phyloP scores from a whole-genome alignment of 1,140 invertebrate species.

The Eufriesea mexicana region DNA sequence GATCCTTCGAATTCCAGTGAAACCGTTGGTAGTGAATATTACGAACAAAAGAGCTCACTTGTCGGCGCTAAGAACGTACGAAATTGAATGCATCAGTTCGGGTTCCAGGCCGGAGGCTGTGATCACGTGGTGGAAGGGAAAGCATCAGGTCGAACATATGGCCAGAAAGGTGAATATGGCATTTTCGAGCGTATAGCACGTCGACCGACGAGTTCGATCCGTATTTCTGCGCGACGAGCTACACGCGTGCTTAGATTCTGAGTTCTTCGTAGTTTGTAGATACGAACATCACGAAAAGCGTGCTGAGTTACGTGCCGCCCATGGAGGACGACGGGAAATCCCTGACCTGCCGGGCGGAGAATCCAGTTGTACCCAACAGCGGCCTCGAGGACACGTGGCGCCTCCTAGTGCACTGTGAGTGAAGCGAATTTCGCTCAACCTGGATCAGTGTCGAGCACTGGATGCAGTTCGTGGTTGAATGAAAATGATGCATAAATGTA shows the following conservation, averaged over 20 bases:
- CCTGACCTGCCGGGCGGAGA: constrained; percentile 87
- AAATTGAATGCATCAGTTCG: constrained; percentile 90
- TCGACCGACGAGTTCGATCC: neutral
- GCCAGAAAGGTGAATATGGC: constrained; percentile 89
- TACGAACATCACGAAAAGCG: constrained; percentile 73
- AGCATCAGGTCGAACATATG: constrained; percentile 89
- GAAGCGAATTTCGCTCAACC: neutral
- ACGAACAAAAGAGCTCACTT: constrained; percentile 72
- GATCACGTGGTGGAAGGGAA: constrained; percentile 93
- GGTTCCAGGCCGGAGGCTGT: constrained; percentile 91
- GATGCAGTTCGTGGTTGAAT: too few species aligned
- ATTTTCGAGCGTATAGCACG: constrained; percentile 2
- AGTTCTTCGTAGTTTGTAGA: constrained; percentile 74
- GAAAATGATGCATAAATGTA: too few species aligned
- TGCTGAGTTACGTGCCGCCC: constrained; percentile 84
- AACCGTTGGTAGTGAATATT: constrained; percentile 76
- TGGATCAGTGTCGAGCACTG: too few species aligned
- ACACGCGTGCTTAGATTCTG: constrained; percentile 48
- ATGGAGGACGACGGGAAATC: constrained; percentile 87
- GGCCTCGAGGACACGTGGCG: constrained; percentile 82
- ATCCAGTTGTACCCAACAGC: constrained; percentile 80
- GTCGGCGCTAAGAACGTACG: constrained; percentile 85
- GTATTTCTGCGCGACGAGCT: too few species aligned
- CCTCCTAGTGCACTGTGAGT: constrained; percentile 83
- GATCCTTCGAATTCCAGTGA: constrained; percentile 63